Evolutionary conservation across 2,113 vertebrate species (phyloP), one percentile per base, ranked within the genome.

Genomic region (Oxygymnocypris stewartii): DNA sequence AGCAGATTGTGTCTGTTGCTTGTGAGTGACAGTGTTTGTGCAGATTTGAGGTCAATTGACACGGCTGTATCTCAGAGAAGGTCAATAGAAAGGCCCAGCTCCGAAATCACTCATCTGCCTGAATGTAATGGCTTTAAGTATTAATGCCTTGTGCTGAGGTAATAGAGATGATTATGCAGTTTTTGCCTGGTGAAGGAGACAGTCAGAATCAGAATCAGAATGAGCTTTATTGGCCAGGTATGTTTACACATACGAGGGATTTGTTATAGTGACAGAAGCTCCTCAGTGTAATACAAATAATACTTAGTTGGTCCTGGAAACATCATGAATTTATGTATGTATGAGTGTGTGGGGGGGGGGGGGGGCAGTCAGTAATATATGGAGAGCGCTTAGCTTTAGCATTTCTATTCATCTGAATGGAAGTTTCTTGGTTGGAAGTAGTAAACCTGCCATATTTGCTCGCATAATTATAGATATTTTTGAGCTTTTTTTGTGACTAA

Each of bases 81-180:
- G 82, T 84, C 81, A 83, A 73, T 28, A 35, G 65, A 83, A 83
- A 83, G 25, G 28, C 44, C 63, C 47, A n/a, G 28, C 81, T 73
- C 23, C 5, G 13, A 74, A 84, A 40, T 71, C 42, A 69, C 80
- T 69, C 63, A 74, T 84, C 49, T 54, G 67, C 13, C 9, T 74
- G 47, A 74, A 35, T 74, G 23, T 54, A 57, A 74, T 74, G 23
- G 18, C 81, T 83, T 84, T 84, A 84, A 84, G 59, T 84, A 84
- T 84, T 57, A 84, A 84, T 74, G 49, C 3, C 6, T 14, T 54
- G 82, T 82, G 59, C 42, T 1, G 31, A 59, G 47, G 47, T 18
- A 83, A 54, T 51, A 44, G 44, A 71, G 63, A 71, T 23, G 9
- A 71, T 51, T 83, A 51, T 1, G 2, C 4, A 1, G 20, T 80